phyloP scores from a whole-genome alignment of 2,888 invertebrate genomes.

The Ectobius pallidus region DNA sequence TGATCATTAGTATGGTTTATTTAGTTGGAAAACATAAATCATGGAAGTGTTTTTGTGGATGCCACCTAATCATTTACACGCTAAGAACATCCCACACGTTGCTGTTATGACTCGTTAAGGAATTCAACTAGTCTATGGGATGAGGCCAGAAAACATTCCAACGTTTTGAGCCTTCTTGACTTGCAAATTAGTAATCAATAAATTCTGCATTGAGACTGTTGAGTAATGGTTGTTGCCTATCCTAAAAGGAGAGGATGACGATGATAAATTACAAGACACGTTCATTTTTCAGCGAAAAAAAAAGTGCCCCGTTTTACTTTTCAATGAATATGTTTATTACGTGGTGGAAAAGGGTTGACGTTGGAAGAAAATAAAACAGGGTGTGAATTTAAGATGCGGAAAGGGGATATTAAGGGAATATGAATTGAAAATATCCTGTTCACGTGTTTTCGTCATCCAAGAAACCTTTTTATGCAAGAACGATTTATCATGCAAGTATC shows the following conservation, averaged over 20 bases:
- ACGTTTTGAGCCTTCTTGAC: constrained; percentile 32
- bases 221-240: constrained; percentile 31
- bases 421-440: constrained; percentile 24
- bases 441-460: neutral
- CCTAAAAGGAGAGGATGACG: constrained; percentile 23
- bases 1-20: constrained; percentile 21
- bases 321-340: constrained; percentile 33
- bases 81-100: neutral
- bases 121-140: neutral
- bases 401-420: neutral
- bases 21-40: constrained; percentile 14
- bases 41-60: neutral
- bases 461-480: neutral
- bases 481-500: constrained; percentile 10
- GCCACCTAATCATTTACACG: constrained; percentile 13
- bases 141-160: constrained; percentile 16
- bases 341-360: constrained; percentile 21
- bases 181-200: constrained; percentile 37
- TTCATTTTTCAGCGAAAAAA: constrained; percentile 26
- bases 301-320: constrained; percentile 9
- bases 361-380: constrained; percentile 18
- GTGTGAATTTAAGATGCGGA: neutral
- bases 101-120: constrained; percentile 19
- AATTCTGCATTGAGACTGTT: constrained; percentile 31
- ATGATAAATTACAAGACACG: constrained; percentile 24